phyloP scores from a whole-genome alignment of 2,113 vertebrate genomes.

The sheep (Ovis aries) region ARS-UI_Ramb_v3.0 NC_056058.1:86316501-86317000 shows the following conservation, averaged over 20 bases:
- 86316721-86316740: slow-evolving; percentile 19
- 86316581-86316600: slow-evolving; percentile 7
- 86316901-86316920: slow-evolving; percentile 41
- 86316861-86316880: slow-evolving; percentile 14
- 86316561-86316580: not conserved
- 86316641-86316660: slow-evolving; percentile 37
- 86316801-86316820: slow-evolving; percentile 61
- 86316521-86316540: not conserved
- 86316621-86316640: slow-evolving; percentile 33
- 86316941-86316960: slow-evolving; percentile 68
- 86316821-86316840: slow-evolving; percentile 59
- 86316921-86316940: slow-evolving; percentile 48
- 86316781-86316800: slow-evolving; percentile 57
- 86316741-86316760: not conserved
- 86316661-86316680: slow-evolving; percentile 38
- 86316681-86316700: slow-evolving; percentile 46
- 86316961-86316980: slow-evolving; percentile 37
- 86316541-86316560: slow-evolving; percentile 27
- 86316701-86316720: slow-evolving; percentile 29
- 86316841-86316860: slow-evolving; percentile 66
- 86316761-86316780: slow-evolving; percentile 50
- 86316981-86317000: slow-evolving; percentile 57
- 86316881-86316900: slow-evolving; percentile 65
- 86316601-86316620: slow-evolving; percentile 26
- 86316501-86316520: not conserved